Evolutionary conservation across 2,888 invertebrate species (phyloP).

Genomic region (Malacosoma neustria): DNA sequence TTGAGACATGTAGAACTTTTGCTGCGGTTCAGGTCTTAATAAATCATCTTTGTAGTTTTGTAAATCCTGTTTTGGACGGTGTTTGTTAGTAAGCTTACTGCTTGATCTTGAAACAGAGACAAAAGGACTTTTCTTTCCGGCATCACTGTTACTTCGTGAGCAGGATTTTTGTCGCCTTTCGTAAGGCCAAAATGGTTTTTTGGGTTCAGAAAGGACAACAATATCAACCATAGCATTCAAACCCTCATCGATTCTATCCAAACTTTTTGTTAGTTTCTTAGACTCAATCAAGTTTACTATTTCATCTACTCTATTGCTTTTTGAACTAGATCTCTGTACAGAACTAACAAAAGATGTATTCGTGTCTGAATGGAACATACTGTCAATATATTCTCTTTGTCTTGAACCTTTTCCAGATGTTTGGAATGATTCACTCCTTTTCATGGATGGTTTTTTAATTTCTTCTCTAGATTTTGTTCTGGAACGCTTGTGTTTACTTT

Average conservation of each 20-base stretch:
- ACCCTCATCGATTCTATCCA: slow-evolving; percentile 85
- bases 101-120: slow-evolving; percentile 47
- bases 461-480: slow-evolving; percentile 57
- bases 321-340: slow-evolving; percentile 41
- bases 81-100: slow-evolving; percentile 28
- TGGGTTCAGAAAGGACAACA: slow-evolving; percentile 76
- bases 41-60: slow-evolving; percentile 39
- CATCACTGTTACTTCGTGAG: slow-evolving; percentile 55
- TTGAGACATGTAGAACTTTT: slow-evolving; percentile 49
- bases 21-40: slow-evolving; percentile 39
- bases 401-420: slow-evolving; percentile 57
- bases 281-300: slow-evolving; percentile 75
- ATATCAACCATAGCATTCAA: slow-evolving; percentile 83
- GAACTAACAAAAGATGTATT: slow-evolving; percentile 44
- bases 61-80: slow-evolving; percentile 40
- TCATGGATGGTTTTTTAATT: slow-evolving; percentile 43
- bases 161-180: slow-evolving; percentile 55
- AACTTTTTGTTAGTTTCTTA: slow-evolving; percentile 81
- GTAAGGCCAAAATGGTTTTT: slow-evolving; percentile 53
- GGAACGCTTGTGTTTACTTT: slow-evolving; percentile 39
- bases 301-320: slow-evolving; percentile 61
- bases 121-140: slow-evolving; percentile 49
- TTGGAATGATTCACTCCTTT: slow-evolving; percentile 68
- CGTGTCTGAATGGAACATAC: slow-evolving; percentile 71
- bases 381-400: slow-evolving; percentile 72